These are phyloP conservation scores for Leucopsar rothschildi DNA, from an alignment of 2,113 vertebrate species.

Conservation along the genomic window DNA sequence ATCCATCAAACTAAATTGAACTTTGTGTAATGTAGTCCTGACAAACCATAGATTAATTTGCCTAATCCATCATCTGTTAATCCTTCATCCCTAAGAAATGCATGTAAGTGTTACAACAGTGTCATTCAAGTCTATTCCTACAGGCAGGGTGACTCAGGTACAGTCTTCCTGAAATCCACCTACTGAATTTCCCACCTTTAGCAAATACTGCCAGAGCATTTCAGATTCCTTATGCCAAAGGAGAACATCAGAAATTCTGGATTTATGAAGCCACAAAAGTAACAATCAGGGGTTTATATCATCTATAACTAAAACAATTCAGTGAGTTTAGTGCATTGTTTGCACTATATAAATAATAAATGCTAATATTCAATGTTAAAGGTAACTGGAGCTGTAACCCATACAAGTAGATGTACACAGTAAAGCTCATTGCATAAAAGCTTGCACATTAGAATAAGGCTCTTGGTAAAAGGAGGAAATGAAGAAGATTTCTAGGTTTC, in stretches of 20 bases:
- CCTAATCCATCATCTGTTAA: slow-evolving; percentile 58
- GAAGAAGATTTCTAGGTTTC: background rate
- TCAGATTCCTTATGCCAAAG: background rate
- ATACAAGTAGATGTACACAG: background rate
- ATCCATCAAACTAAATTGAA: slow-evolving; percentile 59
- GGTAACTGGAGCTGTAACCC: background rate
- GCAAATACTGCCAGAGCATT: background rate
- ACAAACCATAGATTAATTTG: slow-evolving; percentile 63
- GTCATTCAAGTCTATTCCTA: background rate
- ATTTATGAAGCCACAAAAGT: background rate
- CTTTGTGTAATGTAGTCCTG: slow-evolving; percentile 4
- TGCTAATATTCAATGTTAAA: background rate
- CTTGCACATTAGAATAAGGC: background rate
- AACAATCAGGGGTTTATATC: background rate
- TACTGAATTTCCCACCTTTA: background rate
- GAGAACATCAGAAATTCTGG: background rate
- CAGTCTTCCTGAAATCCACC: background rate
- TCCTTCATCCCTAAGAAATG: background rate
- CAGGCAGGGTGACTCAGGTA: background rate
- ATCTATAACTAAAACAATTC: background rate
- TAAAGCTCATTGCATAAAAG: background rate
- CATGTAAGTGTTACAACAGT: background rate
- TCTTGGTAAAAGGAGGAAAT: background rate
- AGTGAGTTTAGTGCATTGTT: background rate
- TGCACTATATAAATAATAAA: background rate